Conservation (phyloP, 2,888 invertebrate genomes). For the Eupithecia abbreviata region DNA sequence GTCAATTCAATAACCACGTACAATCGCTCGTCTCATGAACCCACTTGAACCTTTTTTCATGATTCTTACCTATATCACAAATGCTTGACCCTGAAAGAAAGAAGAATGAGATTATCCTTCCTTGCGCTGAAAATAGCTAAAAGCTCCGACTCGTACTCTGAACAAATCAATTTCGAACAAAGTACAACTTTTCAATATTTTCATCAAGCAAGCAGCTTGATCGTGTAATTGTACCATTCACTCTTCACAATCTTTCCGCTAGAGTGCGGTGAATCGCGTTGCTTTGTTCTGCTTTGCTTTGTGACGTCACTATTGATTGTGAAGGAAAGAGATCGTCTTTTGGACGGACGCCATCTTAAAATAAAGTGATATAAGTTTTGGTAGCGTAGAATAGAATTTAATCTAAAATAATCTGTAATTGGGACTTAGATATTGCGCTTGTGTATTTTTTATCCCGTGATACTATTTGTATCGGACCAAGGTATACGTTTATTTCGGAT, state of each 20-base stretch:
- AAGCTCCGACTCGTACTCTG: neutral
- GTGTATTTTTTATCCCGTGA: conserved; percentile 71
- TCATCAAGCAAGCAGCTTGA: conserved; percentile 16
- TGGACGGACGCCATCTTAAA: conserved; percentile 80
- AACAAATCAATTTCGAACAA: neutral
- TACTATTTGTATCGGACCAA: conserved; percentile 92
- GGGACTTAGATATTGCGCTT: conserved; percentile 72
- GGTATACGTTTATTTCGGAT: conserved; percentile 84
- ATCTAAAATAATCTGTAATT: conserved; percentile 80
- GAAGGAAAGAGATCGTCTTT: conserved; percentile 79
- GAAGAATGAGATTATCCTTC: too few species aligned
- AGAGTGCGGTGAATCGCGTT: conserved; percentile 70
- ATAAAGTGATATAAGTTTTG: conserved; percentile 85
- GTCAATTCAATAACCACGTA: neutral
- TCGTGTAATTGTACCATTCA: conserved; percentile 24
- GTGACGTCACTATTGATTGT: conserved; percentile 84
- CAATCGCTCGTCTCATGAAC: neutral
- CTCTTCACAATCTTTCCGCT: conserved; percentile 47
- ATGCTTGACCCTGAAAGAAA: neutral
- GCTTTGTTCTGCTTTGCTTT: conserved; percentile 56
- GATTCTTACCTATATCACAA: neutral
- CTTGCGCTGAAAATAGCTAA: neutral
- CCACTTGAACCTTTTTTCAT: neutral
- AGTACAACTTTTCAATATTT: neutral
- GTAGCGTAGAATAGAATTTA: conserved; percentile 82